Percentiles rank a stretch among this genome's conserved stretches.
Evolutionary conservation across 2,113 vertebrate genomes (phyloP).

Genomic region (Cariama cristata): DNA sequence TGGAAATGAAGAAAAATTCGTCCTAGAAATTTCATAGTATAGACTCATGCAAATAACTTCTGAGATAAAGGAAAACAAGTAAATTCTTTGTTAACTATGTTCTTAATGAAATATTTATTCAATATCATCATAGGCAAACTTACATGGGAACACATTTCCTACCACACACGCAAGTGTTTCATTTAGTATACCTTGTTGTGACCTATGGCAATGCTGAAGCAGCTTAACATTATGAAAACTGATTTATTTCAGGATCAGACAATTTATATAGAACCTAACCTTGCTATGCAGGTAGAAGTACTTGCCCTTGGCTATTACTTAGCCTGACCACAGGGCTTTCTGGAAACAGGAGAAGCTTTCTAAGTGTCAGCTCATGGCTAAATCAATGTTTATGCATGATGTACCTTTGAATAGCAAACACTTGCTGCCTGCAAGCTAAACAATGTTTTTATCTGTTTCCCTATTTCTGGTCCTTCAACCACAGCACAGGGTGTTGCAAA

Average conservation of each 20-base stretch:
- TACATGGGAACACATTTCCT: slow-evolving; percentile 17
- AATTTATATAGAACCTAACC: slow-evolving; percentile 68
- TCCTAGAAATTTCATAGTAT: neutral
- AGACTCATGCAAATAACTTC: neutral
- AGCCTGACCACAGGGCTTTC: slow-evolving; percentile 72
- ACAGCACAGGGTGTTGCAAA: slow-evolving; percentile 77
- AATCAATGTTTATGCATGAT: slow-evolving; percentile 87
- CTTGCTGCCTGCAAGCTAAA: slow-evolving; percentile 83
- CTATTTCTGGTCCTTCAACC: slow-evolving; percentile 79
- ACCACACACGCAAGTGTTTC: slow-evolving; percentile 5
- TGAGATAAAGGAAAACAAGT: slow-evolving; percentile 11
- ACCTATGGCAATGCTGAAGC: slow-evolving; percentile 36
- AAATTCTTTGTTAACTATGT: neutral
- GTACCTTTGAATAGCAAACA: slow-evolving; percentile 83
- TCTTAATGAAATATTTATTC: slow-evolving; percentile 70
- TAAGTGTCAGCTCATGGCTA: slow-evolving; percentile 80
- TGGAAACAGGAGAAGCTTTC: slow-evolving; percentile 74
- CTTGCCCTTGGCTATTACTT: slow-evolving; percentile 75
- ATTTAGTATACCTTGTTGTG: slow-evolving; percentile 20
- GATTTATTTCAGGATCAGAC: slow-evolving; percentile 65
- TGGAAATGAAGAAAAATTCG: neutral
- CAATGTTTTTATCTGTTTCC: slow-evolving; percentile 83
- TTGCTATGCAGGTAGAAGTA: slow-evolving; percentile 71
- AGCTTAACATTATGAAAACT: slow-evolving; percentile 38
- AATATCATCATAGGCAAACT: neutral